A percentile compares a stretch with the other conserved stretches of the same genome.
Evolutionary conservation across 53 echinoderm and acorn worm genomes (phyloP).

Genomic region (Temnopleurus reevesii): DNA sequence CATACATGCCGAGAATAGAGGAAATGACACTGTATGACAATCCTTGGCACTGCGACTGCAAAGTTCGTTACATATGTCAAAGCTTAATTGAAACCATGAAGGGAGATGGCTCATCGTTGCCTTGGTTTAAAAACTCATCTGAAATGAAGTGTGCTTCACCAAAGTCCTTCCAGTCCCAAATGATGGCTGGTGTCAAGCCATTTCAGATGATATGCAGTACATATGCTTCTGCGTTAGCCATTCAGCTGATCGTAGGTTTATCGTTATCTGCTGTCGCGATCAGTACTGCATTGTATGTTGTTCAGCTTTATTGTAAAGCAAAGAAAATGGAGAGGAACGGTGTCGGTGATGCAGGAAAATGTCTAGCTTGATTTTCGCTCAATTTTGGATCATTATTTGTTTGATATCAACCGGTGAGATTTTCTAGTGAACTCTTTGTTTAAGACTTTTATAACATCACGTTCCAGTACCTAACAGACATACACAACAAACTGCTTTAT

Average conservation of each 20-base stretch:
- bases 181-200: slow-evolving; percentile 12
- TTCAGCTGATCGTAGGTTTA: slow-evolving; percentile 81
- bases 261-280: slow-evolving; percentile 78
- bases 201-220: slow-evolving; percentile 75
- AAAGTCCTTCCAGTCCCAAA: slow-evolving; percentile 27
- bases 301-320: slow-evolving; percentile 83
- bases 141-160: slow-evolving; percentile 68
- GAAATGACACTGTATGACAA: slow-evolving; percentile 53
- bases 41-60: slow-evolving; percentile 86
- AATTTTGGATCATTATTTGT: too few species aligned
- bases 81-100: slow-evolving; percentile 49
- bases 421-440: too few species aligned
- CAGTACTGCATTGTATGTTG: slow-evolving; percentile 74
- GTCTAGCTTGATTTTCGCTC: slow-evolving; percentile 63
- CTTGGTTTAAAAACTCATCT: background rate
- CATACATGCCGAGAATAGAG: background rate
- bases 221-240: slow-evolving; percentile 79
- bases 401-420: too few species aligned
- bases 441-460: too few species aligned
- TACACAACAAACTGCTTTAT: too few species aligned
- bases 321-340: slow-evolving; percentile 77
- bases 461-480: too few species aligned
- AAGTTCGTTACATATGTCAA: slow-evolving; percentile 71
- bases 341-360: slow-evolving; percentile 64
- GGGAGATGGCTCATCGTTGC: background rate